These are phyloP conservation scores for Grus americana DNA, from an alignment of 2,113 vertebrate genomes.

Conservation along the genomic window DNA sequence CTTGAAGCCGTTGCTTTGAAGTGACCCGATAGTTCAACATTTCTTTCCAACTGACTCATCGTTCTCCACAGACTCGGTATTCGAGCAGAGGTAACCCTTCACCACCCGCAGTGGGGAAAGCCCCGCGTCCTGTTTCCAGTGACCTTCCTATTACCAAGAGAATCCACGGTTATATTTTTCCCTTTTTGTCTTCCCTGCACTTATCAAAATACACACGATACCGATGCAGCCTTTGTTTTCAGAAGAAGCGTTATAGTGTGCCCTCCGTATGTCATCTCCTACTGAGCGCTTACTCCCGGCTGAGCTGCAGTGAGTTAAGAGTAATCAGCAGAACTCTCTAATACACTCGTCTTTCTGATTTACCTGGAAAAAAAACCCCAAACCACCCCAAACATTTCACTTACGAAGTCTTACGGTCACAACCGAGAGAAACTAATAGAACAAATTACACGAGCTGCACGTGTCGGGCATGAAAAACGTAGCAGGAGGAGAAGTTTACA, in stretches of 20 bases:
- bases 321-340: neutral
- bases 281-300: neutral
- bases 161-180: neutral
- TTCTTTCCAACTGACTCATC: neutral
- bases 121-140: neutral
- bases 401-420: neutral
- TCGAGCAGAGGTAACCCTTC: neutral
- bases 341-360: neutral
- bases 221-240: neutral
- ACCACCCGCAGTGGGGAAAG: neutral
- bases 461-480: neutral
- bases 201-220: neutral
- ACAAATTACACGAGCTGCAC: neutral
- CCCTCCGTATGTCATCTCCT: fast-evolving
- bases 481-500: neutral
- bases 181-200: neutral
- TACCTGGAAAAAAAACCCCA: neutral
- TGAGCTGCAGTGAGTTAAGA: neutral
- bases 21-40: neutral
- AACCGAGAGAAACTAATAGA: neutral
- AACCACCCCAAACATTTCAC: neutral
- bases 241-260: neutral
- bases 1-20: neutral
- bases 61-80: neutral
- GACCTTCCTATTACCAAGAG: neutral